Conservation (phyloP, 2,113 vertebrate species). For the Danio rerio region GRCz12tu NC_133194.1:42627501-42628000, state of each 20-base stretch:
- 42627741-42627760: slow-evolving; percentile 10
- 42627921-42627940: not conserved
- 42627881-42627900: not conserved
- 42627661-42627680: slow-evolving; percentile 12
- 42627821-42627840: not conserved
- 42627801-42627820: not conserved
- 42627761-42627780: not conserved
- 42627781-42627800: not conserved
- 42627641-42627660: slow-evolving; percentile 5
- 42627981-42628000: not conserved
- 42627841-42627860: not conserved
- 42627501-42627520: not conserved
- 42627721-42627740: slow-evolving; percentile 14
- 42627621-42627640: slow-evolving; percentile 5
- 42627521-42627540: slow-evolving; percentile 6
- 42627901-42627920: not conserved
- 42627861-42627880: not conserved
- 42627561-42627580: not conserved
- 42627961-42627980: not conserved
- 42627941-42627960: not conserved
- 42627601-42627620: not conserved
- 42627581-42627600: slow-evolving; percentile 14
- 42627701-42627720: not conserved
- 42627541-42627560: not conserved
- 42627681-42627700: not conserved